A percentile compares a stretch with the other conserved stretches of the same genome.
phyloP scores from a whole-genome alignment of 2,797 vertebrate genomes.

The Poeciliopsis gracilis region DNA sequence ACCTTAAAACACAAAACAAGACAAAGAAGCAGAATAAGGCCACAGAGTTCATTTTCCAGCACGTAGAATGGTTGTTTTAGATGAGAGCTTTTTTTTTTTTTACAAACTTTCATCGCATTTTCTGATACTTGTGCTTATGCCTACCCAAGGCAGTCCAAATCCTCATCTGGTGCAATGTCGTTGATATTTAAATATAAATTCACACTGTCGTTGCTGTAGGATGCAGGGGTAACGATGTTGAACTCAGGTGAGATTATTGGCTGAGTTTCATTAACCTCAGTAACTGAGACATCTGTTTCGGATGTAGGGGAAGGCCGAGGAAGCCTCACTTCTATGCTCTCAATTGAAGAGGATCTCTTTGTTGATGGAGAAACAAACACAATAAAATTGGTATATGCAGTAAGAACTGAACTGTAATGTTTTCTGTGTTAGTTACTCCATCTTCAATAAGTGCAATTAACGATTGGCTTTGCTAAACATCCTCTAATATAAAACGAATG shows the following conservation, averaged over 20 bases:
- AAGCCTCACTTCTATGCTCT: neutral
- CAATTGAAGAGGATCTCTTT: neutral
- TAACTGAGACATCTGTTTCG: neutral
- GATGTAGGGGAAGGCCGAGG: neutral
- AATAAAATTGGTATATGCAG: neutral
- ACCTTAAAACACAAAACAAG: neutral
- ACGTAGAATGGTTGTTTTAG: neutral
- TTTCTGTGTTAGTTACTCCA: neutral
- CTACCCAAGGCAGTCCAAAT: neutral
- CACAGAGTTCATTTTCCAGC: neutral
- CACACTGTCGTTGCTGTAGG: neutral
- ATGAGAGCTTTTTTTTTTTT: neutral
- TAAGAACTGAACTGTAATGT: neutral
- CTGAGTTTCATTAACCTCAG: neutral
- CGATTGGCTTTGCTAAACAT: neutral
- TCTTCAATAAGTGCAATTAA: neutral
- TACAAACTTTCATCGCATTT: neutral
- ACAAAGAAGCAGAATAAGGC: neutral
- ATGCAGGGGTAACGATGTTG: neutral
- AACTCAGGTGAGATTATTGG: neutral
- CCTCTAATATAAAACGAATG: neutral
- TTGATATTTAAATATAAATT: neutral
- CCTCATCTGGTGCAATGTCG: neutral
- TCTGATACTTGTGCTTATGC: neutral
- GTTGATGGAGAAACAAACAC: neutral